Base-by-base conservation (phyloP, 2,888 invertebrate species). In the Neelides folsomi region DNA sequence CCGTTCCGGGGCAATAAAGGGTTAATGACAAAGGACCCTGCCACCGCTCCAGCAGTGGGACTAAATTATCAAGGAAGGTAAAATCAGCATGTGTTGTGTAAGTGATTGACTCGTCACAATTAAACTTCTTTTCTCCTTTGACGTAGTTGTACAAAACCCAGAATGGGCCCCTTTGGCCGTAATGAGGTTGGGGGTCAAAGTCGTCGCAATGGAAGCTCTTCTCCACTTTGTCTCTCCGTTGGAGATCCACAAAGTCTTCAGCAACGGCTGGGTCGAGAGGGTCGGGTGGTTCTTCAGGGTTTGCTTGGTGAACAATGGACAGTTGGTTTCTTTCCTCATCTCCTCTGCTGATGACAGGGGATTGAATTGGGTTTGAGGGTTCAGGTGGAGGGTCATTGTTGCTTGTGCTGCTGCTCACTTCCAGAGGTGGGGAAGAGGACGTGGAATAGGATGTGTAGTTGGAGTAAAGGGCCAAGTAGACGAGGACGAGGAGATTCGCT, bases 21-120 rank as follows among this genome's bases (percentile, higher is more conserved):
- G 88, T 86, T 64, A 92, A 76, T 67, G 88, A 88, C 58, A 92
- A 75, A 1, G 90, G 90, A 1, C 87, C 88, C 69, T 80, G 79
- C 90, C 90, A 92, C 73, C 83, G 77, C 69, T 86, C 82, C 68
- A 89, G 73, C 66, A 93, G 74, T 55, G 88, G 86, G 69, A 81
- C 79, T 66, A 90, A 76, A 72, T 93, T 92, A 71, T 90, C 86
- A 67, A 92, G 77, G 74, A 89, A 92, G 64, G 88, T 86, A 72
- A 80, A 87, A 67, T 90, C 90, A 4, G 86, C 88, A 71, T 92
- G 92, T 12, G 92, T 92, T 36, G 90, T 88, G 68, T 90, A 89
- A 1, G 92, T 92, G 60, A 92, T 78, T 62, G 81, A 81, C 71
- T 88, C 86, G 71, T 86, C 83, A 71, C 89, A 89, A 67, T 74